Percentiles rank a stretch among this genome's conserved stretches.
Conservation (phyloP, 2,888 invertebrate species). For the Mythimna pallens region DNA sequence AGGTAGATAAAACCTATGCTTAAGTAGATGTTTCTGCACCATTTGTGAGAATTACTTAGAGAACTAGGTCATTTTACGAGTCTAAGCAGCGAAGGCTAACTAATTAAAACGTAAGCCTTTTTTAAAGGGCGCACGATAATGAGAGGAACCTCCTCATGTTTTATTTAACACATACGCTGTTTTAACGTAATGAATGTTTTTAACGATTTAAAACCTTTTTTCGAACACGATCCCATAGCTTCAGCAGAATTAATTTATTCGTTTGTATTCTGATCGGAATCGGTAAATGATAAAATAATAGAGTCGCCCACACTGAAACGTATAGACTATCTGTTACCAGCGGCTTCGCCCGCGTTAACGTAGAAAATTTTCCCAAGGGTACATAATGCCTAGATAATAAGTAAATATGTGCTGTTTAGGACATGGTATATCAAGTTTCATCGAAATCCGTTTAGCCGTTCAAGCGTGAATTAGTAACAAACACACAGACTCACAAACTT, state of each 20-base stretch:
- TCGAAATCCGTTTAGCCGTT: too few species aligned
- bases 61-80: conserved; percentile 47
- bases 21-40: not conserved
- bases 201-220: conserved; percentile 22
- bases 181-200: conserved; percentile 42
- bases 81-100: conserved; percentile 6
- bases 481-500: too few species aligned
- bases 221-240: conserved; percentile 5
- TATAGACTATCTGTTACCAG: not conserved
- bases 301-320: not conserved
- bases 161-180: conserved; percentile 40
- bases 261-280: conserved; percentile 8
- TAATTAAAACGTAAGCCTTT: conserved; percentile 54
- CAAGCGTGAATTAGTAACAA: too few species aligned
- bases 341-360: too few species aligned
- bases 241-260: conserved; percentile 37
- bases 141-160: conserved; percentile 38
- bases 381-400: too few species aligned
- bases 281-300: conserved; percentile 17
- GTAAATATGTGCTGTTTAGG: too few species aligned
- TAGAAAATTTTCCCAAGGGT: too few species aligned
- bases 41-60: conserved; percentile 32
- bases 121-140: conserved; percentile 32
- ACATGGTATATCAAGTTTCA: too few species aligned
- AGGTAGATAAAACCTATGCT: not conserved